Evolutionary conservation across 2,797 vertebrate genomes (phyloP).

Genomic region (Acropternis orthonyx): DNA sequence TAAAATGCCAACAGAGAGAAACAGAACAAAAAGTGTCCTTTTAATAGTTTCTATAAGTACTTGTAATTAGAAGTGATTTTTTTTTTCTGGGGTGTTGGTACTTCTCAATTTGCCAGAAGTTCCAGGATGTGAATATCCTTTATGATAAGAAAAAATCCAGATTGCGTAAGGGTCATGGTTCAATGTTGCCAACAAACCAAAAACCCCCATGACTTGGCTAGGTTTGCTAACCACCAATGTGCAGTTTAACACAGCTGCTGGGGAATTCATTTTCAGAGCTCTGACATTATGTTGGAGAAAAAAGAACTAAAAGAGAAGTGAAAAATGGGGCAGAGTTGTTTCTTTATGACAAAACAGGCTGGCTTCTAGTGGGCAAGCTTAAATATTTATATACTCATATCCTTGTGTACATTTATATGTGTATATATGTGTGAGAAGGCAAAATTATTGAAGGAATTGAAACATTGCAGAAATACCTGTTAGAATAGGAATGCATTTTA

Average conservation of each 20-base stretch:
- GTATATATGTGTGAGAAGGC: neutral
- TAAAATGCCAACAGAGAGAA: neutral
- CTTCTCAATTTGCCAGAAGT: neutral
- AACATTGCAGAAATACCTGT: neutral
- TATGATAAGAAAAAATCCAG: neutral
- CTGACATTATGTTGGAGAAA: neutral
- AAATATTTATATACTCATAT: neutral
- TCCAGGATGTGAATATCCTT: neutral
- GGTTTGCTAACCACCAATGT: neutral
- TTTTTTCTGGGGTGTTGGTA: neutral
- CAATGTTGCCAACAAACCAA: neutral
- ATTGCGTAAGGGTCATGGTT: neutral
- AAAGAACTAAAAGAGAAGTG: neutral
- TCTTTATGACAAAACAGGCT: neutral
- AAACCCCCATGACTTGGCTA: neutral
- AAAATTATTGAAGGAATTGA: neutral
- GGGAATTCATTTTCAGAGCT: neutral
- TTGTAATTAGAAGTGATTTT: neutral
- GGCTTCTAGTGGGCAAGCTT: neutral
- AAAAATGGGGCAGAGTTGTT: neutral
- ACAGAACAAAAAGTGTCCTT: neutral
- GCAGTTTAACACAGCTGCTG: neutral
- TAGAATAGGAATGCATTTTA: slow-evolving; percentile 6
- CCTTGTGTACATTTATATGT: neutral
- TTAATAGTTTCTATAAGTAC: neutral